A percentile compares a stretch with the other conserved stretches of the same genome.
Conservation (phyloP, 2,113 vertebrate species). For the Calcarius ornatus region DNA sequence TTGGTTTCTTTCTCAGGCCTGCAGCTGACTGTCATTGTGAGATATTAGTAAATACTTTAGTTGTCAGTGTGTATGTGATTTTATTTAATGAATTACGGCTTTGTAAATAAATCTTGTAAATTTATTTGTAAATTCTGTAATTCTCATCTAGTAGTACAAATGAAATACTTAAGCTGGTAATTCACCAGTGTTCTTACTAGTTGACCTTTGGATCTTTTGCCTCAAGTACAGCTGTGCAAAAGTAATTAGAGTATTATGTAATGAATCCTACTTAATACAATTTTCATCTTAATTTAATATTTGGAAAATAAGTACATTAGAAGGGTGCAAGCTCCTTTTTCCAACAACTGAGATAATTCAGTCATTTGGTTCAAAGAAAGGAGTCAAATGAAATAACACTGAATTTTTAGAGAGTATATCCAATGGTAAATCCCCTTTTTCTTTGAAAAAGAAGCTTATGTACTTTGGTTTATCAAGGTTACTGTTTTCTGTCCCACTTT, state of each 20-base stretch:
- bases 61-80: neutral
- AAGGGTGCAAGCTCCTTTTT: neutral
- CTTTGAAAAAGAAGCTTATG: constrained; percentile 32
- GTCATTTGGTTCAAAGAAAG: neutral
- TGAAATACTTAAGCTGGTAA: neutral
- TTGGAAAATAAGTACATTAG: neutral
- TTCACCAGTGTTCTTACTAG: neutral
- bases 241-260: neutral
- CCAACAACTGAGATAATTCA: neutral
- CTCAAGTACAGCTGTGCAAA: neutral
- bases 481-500: neutral
- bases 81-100: neutral
- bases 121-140: neutral
- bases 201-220: neutral
- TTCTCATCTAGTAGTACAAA: neutral
- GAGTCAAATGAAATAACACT: neutral
- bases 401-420: neutral
- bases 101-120: neutral
- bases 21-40: neutral
- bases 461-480: constrained; percentile 21
- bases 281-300: neutral
- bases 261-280: neutral
- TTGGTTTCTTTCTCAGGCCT: neutral
- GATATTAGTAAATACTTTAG: neutral
- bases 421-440: neutral